Conservation (phyloP, 2,797 vertebrate genomes). For the Zalophus californianus region DNA sequence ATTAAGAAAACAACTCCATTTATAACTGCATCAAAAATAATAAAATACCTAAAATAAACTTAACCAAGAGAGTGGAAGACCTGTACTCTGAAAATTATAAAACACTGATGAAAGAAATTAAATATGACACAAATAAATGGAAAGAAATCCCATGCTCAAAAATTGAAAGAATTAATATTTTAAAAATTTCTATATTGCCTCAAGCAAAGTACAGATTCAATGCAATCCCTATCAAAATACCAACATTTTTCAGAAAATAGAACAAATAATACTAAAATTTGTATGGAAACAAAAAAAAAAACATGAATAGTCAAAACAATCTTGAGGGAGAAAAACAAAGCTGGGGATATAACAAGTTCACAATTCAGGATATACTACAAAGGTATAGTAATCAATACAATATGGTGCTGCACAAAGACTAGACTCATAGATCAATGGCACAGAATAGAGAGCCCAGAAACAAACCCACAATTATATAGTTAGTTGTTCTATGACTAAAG, state of each 20-base stretch:
- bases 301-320: not conserved
- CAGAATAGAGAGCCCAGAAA: not conserved
- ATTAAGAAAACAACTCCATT: not conserved
- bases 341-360: not conserved
- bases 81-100: not conserved
- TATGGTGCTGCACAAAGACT: not conserved
- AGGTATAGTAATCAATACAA: not conserved
- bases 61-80: not conserved
- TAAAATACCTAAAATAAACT: not conserved
- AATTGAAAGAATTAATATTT: not conserved
- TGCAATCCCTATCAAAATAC: not conserved
- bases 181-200: not conserved
- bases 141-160: not conserved
- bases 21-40: not conserved
- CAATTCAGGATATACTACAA: not conserved
- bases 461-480: not conserved
- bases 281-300: not conserved
- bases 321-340: not conserved
- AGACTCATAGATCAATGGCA: not conserved
- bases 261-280: not conserved
- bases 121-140: not conserved
- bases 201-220: not conserved
- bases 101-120: not conserved
- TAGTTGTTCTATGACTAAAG: not conserved
- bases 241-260: not conserved